Conservation (phyloP, 2,888 invertebrate species). For the Ephialtes manifestator region DNA sequence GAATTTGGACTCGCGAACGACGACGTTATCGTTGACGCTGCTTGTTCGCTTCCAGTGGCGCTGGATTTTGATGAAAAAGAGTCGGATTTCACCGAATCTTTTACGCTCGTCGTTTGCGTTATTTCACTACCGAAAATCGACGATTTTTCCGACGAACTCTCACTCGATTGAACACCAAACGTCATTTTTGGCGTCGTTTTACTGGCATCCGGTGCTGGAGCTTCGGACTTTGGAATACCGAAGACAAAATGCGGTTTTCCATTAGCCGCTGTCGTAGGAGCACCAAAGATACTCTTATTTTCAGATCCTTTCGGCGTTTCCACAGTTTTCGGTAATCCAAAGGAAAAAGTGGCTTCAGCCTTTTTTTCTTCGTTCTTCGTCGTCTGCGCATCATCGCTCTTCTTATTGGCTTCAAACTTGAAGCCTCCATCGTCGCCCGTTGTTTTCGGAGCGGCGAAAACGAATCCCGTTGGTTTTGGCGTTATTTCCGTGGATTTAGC, state of each 20-base stretch:
- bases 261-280: not conserved
- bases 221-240: slow-evolving; percentile 72
- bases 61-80: not conserved
- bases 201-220: slow-evolving; percentile 13
- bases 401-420: slow-evolving; percentile 61
- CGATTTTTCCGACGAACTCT: not conserved
- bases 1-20: slow-evolving; percentile 24
- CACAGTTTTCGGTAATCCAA: slow-evolving; percentile 53
- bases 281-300: slow-evolving; percentile 22
- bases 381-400: slow-evolving; percentile 6
- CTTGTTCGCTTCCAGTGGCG: slow-evolving; percentile 16
- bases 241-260: slow-evolving; percentile 71
- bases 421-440: slow-evolving; percentile 62
- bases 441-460: slow-evolving; percentile 77
- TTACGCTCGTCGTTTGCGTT: slow-evolving; percentile 18
- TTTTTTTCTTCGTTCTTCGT: slow-evolving; percentile 64
- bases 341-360: slow-evolving; percentile 57
- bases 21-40: not conserved
- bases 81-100: not conserved
- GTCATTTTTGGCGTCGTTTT: slow-evolving; percentile 19
- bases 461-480: slow-evolving; percentile 71
- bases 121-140: slow-evolving; percentile 21
- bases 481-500: slow-evolving; percentile 35
- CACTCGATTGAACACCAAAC: slow-evolving; percentile 29
- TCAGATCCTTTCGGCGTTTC: slow-evolving; percentile 48